phyloP scores from a whole-genome alignment of 2,797 vertebrate genomes.

The Coreius guichenoti region DNA sequence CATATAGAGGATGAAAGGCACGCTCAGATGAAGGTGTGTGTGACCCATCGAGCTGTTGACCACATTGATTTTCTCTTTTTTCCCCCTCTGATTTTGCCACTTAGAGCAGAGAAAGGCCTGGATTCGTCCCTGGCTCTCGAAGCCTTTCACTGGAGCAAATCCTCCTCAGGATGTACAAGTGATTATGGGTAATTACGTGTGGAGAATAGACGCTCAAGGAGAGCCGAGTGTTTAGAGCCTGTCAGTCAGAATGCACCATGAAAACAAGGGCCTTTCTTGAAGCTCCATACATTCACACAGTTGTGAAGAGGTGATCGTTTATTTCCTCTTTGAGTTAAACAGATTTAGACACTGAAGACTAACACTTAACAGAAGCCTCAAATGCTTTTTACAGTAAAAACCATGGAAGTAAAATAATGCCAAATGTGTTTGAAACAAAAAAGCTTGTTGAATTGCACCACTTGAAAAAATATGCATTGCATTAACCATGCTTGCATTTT shows the following conservation, averaged over 20 bases:
- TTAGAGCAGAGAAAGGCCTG: constrained; percentile 40
- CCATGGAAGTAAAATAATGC: no score
- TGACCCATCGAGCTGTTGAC: constrained; percentile 49
- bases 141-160: constrained; percentile 49
- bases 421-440: no score
- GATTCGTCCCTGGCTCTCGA: constrained; percentile 31
- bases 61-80: constrained; percentile 31
- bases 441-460: no score
- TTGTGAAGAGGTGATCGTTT: background rate
- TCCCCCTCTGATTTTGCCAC: constrained; percentile 23
- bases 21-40: constrained; percentile 17
- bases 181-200: constrained; percentile 60
- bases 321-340: background rate
- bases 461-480: no score
- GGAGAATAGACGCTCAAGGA: constrained; percentile 42
- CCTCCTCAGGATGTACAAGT: constrained; percentile 56
- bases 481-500: no score
- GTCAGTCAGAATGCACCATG: constrained; percentile 4
- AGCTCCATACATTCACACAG: background rate
- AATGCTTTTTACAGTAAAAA: background rate
- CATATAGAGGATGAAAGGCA: constrained; percentile 3
- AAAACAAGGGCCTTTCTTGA: constrained; percentile 27
- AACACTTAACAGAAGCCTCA: background rate
- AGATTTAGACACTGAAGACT: background rate
- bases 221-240: constrained; percentile 26